Percentiles rank a stretch among this genome's conserved stretches.
phyloP scores from a whole-genome alignment of 2,113 vertebrate genomes.

The Ceyx cyanopectus region DNA sequence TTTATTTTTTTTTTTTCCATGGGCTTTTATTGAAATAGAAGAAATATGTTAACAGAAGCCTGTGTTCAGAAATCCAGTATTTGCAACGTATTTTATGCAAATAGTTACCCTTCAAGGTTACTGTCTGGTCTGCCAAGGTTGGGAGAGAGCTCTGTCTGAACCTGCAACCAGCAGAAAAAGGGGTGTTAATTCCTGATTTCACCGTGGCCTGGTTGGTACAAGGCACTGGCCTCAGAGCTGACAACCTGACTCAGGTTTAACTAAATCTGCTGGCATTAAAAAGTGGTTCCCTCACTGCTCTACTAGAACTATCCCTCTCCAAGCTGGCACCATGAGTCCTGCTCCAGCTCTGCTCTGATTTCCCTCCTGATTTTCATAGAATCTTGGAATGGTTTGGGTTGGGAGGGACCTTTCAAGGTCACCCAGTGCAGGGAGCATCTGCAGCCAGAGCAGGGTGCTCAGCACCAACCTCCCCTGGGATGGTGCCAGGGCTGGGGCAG shows the following conservation, averaged over 20 bases:
- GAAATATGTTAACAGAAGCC: slow-evolving; percentile 33
- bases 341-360: neutral
- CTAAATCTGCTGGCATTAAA: neutral
- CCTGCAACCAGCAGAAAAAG: neutral
- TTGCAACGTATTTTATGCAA: slow-evolving; percentile 29
- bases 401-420: neutral
- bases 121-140: neutral
- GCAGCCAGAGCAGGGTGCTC: neutral
- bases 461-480: neutral
- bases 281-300: neutral
- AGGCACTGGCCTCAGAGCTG: neutral
- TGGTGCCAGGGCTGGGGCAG: too few relatives aligned
- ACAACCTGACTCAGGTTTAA: neutral
- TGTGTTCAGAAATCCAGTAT: slow-evolving; percentile 10
- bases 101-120: slow-evolving; percentile 12
- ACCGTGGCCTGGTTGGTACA: neutral
- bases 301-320: neutral
- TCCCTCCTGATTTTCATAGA: neutral
- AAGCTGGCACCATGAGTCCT: neutral
- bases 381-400: neutral
- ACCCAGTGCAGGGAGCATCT: neutral
- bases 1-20: neutral
- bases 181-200: neutral
- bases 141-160: neutral
- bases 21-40: slow-evolving; percentile 33